Base-by-base conservation (phyloP, 2,888 invertebrate genomes). In the Drosophila borborema region DNA sequence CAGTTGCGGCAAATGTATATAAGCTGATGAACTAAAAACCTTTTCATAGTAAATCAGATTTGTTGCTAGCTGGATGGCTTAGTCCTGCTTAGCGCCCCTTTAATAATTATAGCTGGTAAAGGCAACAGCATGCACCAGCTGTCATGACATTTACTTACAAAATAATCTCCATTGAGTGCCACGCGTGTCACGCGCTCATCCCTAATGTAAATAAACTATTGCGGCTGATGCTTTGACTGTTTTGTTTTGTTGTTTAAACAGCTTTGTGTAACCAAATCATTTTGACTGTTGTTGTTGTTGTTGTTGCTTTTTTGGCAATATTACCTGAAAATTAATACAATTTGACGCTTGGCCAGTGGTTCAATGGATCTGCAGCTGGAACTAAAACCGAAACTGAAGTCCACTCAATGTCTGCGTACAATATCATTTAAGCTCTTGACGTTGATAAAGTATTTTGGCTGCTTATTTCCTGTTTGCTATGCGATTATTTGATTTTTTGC, bases 381-480 rank as follows among this genome's bases (percentile, higher is more conserved):
- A 14, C 38, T 38, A 14, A 38, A 38, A 38, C 38, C 40, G 41
- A 59, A 62, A 9, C 43, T 53, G 48, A 74, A 74, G 23, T 67
- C 63, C 56, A 64, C 74, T 78, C 66, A 36, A 58, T 71, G 74
- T 48, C 66, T 70, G 59, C 59, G 55, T 55, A 69, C 62, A 69
- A 65, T 67, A 72, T 67, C 60, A 72, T 68, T 84, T 74, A 80
- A 80, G 82, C 76, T 79, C 68, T 85, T 81, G 87, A 82, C 85
- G 69, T 86, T 85, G 85, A 85, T 79, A 54, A 77, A 88, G 80
- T 82, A 80, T 79, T 74, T 72, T 45, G 67, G 55, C 64, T 46
- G 68, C 59, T 71, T 77, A 73, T 78, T 88, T 82, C 85, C 81
- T 82, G 75, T 61, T 69, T 41, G 60, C 49, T 41, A 65, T 48